Base-by-base conservation (phyloP, 35 echinoderm and acorn worm genomes). In the Acanthaster planci region DNA sequence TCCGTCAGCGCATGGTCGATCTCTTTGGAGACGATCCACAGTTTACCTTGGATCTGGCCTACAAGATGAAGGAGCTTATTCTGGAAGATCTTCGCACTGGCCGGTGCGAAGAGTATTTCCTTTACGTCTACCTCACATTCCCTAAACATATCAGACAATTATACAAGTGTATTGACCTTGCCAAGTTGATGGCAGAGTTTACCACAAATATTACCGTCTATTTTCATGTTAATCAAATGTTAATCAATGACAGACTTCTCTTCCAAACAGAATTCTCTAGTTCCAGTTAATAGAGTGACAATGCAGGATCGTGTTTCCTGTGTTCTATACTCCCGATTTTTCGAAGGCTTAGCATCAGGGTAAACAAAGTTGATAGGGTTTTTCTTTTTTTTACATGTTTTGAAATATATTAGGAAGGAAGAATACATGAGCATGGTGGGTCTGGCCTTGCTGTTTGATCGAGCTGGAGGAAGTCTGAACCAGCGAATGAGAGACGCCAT, bases 381-480 rank as follows among this genome's bases (percentile, higher is more conserved):
- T n/a, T n/a, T n/a, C n/a, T n/a, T n/a, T n/a, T n/a, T n/a, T n/a
- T n/a, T n/a, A n/a, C n/a, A n/a, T n/a, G n/a, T n/a, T n/a, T n/a
- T n/a, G n/a, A n/a, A n/a, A n/a, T 39, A 1, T 21, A 15, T 2
- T 68, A 89, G 87, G 50, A 90, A 85, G 52, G 87, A 90, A 77
- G 87, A 90, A 76, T 90, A 90, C 30, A 90, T 85, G 80, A 90
- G 87, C 68, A 23, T 42, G 40, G 78, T 42, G 22, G 78, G 78
- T 8, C 78, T 80, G 14, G 78, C 78, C 21, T 21, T 86, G 30
- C 75, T 86, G 18, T 86, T 86, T 47, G 84, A 86, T 47, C 75
- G 75, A 21, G 84, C 84, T 17, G 89, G 89, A 16, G 89, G 89
- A 15, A 37, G 16, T 27, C 72, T 90, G 21, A 90, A 52, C 5